phyloP scores from a whole-genome alignment of 2,797 vertebrate genomes.

The Gymnopithys bicolor region DNA sequence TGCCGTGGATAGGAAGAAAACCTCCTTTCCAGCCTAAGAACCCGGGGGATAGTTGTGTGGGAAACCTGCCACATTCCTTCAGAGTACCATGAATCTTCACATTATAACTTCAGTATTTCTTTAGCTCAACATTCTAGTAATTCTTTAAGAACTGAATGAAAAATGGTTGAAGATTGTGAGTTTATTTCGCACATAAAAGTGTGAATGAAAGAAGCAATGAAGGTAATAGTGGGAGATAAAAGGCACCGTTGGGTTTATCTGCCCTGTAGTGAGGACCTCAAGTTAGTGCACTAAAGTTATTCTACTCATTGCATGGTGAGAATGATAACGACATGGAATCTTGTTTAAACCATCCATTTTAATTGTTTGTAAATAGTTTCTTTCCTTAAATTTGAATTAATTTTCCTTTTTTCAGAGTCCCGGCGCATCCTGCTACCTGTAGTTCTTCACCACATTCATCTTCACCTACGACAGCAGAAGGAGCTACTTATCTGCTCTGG shows the following conservation, averaged over 20 bases:
- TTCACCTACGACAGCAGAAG: conserved; percentile 97
- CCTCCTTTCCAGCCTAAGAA: neutral
- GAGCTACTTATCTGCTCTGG: conserved; percentile 98
- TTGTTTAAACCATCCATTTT: neutral
- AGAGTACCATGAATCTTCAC: neutral
- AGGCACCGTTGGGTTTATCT: neutral
- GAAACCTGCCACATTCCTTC: neutral
- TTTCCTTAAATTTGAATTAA: neutral
- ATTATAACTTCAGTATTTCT: neutral
- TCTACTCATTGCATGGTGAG: neutral
- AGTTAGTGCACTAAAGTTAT: neutral
- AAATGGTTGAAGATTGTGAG: neutral
- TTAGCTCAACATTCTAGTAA: neutral
- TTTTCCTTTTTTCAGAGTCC: conserved; percentile 84
- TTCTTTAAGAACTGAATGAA: neutral
- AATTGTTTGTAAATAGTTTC: neutral
- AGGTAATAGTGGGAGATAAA: neutral
- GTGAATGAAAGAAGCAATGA: neutral
- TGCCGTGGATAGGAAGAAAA: neutral
- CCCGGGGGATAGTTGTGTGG: neutral
- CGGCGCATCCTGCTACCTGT: conserved; percentile 96
- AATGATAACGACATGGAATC: neutral
- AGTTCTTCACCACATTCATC: conserved; percentile 97
- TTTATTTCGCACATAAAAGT: neutral
- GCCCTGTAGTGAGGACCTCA: neutral